A percentile compares a stretch with the other conserved stretches of the same genome.
These are phyloP conservation scores for Silurus glanis DNA, from an alignment of 2,113 vertebrate genomes.

Conservation along the genomic window DNA sequence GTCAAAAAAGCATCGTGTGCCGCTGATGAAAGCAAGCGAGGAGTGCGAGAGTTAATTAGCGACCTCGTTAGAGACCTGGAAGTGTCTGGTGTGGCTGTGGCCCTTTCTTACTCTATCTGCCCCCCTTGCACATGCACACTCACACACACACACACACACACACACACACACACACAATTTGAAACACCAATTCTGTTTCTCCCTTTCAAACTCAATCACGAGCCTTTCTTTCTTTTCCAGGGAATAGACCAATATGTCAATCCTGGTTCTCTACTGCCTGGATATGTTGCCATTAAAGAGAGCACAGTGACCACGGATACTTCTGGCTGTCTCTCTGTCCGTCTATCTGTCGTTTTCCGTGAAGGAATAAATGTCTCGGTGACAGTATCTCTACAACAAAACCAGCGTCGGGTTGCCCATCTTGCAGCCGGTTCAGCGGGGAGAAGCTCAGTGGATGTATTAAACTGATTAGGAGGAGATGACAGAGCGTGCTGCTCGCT, in stretches of 20 bases:
- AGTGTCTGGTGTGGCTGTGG: constrained; percentile 66
- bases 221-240: background rate
- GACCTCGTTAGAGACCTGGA: constrained; percentile 79
- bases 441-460: constrained; percentile 52
- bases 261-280: background rate
- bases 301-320: background rate
- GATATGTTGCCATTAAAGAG: background rate
- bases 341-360: background rate
- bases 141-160: constrained; percentile 8
- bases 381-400: background rate
- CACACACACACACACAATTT: constrained; percentile 6
- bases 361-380: background rate
- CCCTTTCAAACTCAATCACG: constrained; percentile 4
- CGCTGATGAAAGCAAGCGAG: constrained; percentile 68
- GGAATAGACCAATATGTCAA: constrained; percentile 9
- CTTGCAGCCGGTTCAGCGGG: constrained; percentile 19
- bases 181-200: constrained; percentile 10
- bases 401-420: constrained; percentile 12
- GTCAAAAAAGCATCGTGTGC: constrained; percentile 77
- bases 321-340: background rate
- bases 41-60: constrained; percentile 81
- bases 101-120: constrained; percentile 45
- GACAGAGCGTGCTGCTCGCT: constrained; percentile 57
- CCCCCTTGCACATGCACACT: background rate
- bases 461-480: constrained; percentile 62